Evolutionary conservation across 2,888 invertebrate genomes (phyloP), one percentile per base, ranked within the genome.

Genomic region (Drosophila multiciliata): DNA sequence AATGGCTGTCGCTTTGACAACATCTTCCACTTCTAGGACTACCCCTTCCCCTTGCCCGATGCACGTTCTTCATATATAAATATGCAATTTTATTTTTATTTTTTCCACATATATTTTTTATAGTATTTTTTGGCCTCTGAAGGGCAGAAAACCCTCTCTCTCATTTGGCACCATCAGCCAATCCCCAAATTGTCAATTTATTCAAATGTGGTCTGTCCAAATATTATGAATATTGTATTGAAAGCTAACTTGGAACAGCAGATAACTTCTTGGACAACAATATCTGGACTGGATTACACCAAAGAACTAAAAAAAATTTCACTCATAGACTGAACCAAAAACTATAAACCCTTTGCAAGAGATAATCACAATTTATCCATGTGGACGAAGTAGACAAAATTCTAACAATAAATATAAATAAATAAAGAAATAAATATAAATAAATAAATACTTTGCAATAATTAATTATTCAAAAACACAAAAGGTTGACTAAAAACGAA

Each of bases 1-100:
- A 73, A 73, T 69, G 61, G 57, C 68, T 61, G 62, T 66, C 73
- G 69, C 32, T 63, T 63, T 72, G 76, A 75, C 71, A 78, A 64
- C 64, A 66, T 49, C 29, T 23, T 6, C 35, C 7, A 11, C n/a
- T 65, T 58, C 60, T 48, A 11, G 33, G 15, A 23, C 20, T 50
- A 36, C 20, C 58, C 40, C 38, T 33, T 53, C 33, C 20, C 20
- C 40, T 40, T 33, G 20, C 15, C 33, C 40, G 26, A 11, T 55
- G 17, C 15, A 12, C 1, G 12, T 12, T 36, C 40, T 45, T 50
- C 57, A 65, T 50, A 33, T 50, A 40, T 40, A 40, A 40, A n/a
- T 40, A 45, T 45, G 23, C 23, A 61, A 66, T 70, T 73, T 55
- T 57, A 59, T 73, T 73, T 54, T 40, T 12, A 20, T 20, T 20